Base-by-base conservation (phyloP, 2,113 vertebrate genomes). In the Campylomormyrus numenius region DNA sequence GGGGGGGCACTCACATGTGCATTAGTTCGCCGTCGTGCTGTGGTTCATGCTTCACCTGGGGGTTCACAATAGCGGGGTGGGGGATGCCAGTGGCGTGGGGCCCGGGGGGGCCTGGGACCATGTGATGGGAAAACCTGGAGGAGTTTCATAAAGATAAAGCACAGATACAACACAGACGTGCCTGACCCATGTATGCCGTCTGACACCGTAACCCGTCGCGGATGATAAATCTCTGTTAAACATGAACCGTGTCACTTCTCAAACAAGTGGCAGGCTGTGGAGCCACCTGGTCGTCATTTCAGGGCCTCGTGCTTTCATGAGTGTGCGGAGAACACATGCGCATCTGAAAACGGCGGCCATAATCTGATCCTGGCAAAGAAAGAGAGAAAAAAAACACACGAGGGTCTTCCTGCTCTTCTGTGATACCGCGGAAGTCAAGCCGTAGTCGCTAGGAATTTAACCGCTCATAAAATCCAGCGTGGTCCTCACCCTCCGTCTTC, bases 1-100 rank as follows among this genome's bases (percentile, higher is more conserved):
- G 91, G 74, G 91, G 89, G 89, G 45, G 62, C 86, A 97, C 98
- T 98, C 94, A 99, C 98, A 99, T 97, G 93, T 99, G 98, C 97
- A 99, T 98, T 95, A 99, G 96, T 95, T 99, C 98, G 1, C 96
- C 96, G 94, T 99, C 98, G 93, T 99, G 98, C 50, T 96, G 96
- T 56, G 98, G 98, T 91, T 99, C 98, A 89, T 99, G 98, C 93
- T 99, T 99, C 95, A 99, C 97, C 96, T 99, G 98, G 95, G 98
- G 98, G 90, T 98, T 99, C 95, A 99, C 98, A 90, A 99, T 99
- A 91, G 98, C 98, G 45, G 98, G 98, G 91, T 99, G 98, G 94
- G 98, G 98, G 94, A 99, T 99, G 95, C 98, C 98, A 93, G 98
- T 99, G 94, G 98, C 96, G 90, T 99, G 98, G 91, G 97, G 98